Evolutionary conservation across 2,113 vertebrate species (phyloP), one percentile per base, ranked within the genome.

Genomic region (Alligator sinensis): DNA sequence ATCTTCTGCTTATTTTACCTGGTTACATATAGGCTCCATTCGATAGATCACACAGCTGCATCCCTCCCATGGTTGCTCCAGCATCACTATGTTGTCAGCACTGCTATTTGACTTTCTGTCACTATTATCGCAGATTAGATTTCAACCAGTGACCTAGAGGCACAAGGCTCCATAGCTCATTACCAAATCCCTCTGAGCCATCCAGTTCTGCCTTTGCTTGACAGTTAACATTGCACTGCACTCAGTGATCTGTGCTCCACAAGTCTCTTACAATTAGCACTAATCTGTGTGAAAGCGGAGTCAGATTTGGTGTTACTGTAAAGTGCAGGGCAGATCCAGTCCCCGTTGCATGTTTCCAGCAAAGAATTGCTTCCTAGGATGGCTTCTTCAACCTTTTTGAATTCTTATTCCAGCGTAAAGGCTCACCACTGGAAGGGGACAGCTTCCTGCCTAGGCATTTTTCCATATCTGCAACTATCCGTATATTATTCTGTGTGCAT

Each of bases 21-120:
- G 34, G 10, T 74, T 74, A 74, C 15, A 47, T 74, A 47, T 30
- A 30, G 57, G 77, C 13, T 89, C 7, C 54, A 1, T 17, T 30
- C 70, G 74, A 77, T 38, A 21, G 55, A 28, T 14, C 68, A 89
- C 30, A 54, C 17, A 77, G 2, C 55, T 21, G 15, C 70, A 70
- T 64, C 0, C 0, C 58, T 84, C 90, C 55, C 0, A 1, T 62
- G 2, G 3, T 54, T 68, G 77, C 64, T 96, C 58, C 55, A 91
- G 70, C 77, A 93, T 93, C 93, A 89, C 82, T 80, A 80, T 91
- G 89, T 95, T 28, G 25, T 95, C 88, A 95, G 62, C 57, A 28
- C 2, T 82, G 80, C 88, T 74, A 88, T 91, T 96, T 94, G 90
- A 95, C 94, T 96, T 97, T 97, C 91, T 92, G 89, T 95, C 95